These are phyloP conservation scores for Melanotaenia duboulayi DNA, from an alignment of 2,113 vertebrate species.

Conservation along the genomic window DNA sequence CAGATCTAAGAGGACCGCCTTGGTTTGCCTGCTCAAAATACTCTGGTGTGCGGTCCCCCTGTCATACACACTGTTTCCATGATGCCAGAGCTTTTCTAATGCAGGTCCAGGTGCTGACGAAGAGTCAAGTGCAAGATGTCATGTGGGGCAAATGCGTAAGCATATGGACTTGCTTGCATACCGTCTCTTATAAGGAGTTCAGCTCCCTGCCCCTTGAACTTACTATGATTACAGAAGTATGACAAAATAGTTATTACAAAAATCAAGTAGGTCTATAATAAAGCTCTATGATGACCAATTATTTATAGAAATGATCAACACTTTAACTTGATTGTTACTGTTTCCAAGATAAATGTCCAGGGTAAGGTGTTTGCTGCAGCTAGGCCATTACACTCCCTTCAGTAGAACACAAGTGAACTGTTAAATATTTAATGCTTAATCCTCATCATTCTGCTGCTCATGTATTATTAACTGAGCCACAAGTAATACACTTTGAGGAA, in stretches of 20 bases:
- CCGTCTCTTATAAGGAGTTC: conserved; percentile 73
- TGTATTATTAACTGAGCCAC: conserved; percentile 69
- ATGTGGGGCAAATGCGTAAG: conserved; percentile 56
- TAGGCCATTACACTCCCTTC: conserved; percentile 39
- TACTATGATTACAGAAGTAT: conserved; percentile 50
- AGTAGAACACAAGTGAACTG: conserved; percentile 68
- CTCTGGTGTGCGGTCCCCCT: conserved; percentile 47
- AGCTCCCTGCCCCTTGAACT: conserved; percentile 31
- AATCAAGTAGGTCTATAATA: conserved; percentile 7
- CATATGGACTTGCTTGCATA: conserved; percentile 48
- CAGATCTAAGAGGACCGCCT: conserved; percentile 68
- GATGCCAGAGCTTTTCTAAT: conserved; percentile 61
- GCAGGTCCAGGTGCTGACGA: conserved; percentile 60
- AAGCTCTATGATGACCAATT: conserved; percentile 2
- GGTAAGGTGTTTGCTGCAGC: conserved; percentile 38
- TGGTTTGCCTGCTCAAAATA: conserved; percentile 71
- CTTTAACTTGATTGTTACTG: conserved; percentile 7
- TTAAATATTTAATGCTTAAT: conserved; percentile 75
- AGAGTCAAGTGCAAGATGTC: conserved; percentile 39
- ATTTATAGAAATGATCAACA: conserved; percentile 2
- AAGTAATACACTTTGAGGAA: conserved; percentile 64
- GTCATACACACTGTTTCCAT: conserved; percentile 74
- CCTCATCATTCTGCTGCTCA: conserved; percentile 69
- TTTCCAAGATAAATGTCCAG: conserved; percentile 28
- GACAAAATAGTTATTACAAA: conserved; percentile 40